phyloP scores from a whole-genome alignment of 2,797 vertebrate species.

The Gadopsis bispinosus region DNA sequence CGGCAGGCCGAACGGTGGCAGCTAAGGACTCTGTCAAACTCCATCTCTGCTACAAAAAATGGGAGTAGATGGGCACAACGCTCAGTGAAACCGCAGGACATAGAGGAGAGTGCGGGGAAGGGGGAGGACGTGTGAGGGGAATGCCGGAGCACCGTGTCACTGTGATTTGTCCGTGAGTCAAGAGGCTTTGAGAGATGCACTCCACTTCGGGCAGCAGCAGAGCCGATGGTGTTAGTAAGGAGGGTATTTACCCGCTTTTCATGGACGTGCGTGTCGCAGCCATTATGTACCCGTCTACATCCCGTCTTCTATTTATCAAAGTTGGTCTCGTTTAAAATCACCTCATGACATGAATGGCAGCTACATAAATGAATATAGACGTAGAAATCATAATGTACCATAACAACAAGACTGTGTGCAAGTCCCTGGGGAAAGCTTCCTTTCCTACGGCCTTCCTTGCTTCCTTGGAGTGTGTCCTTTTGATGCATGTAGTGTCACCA shows the following conservation, averaged over 20 bases:
- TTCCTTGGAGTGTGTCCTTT: conserved; percentile 38
- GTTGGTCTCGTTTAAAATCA: too few relatives aligned
- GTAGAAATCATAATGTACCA: neutral
- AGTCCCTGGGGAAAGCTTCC: conserved; percentile 13
- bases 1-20: conserved; percentile 48
- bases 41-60: conserved; percentile 61
- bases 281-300: conserved; percentile 9
- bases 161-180: conserved; percentile 67
- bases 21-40: conserved; percentile 72
- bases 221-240: conserved; percentile 52
- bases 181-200: conserved; percentile 54
- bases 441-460: conserved; percentile 34
- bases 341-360: too few relatives aligned
- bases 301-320: too few relatives aligned
- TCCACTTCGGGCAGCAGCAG: conserved; percentile 41
- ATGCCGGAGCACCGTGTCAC: conserved; percentile 63
- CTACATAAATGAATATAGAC: too few relatives aligned
- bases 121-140: conserved; percentile 60
- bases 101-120: conserved; percentile 29
- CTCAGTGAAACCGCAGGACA: conserved; percentile 51
- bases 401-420: neutral
- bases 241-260: conserved; percentile 43
- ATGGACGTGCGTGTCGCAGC: conserved; percentile 6
- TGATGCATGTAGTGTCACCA: conserved; percentile 36
- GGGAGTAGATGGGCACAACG: conserved; percentile 53